Percentiles rank a stretch among this genome's conserved stretches.
phyloP scores from a whole-genome alignment of 2,113 vertebrate species.

The Felis chaus region DNA sequence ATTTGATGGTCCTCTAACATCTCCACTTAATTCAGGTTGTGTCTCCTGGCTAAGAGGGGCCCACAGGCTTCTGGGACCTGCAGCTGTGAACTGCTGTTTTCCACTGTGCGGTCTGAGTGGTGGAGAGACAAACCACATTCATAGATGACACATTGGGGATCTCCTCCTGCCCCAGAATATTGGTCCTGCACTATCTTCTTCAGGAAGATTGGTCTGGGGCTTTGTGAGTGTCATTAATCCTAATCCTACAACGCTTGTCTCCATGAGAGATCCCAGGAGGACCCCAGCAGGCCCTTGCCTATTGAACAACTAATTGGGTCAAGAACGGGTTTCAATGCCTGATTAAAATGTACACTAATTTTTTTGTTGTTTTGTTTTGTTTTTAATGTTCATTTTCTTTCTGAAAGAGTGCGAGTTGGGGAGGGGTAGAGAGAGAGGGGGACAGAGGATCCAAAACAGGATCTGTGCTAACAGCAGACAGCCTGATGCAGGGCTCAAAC shows the following conservation, averaged over 20 bases:
- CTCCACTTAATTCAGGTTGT: background rate
- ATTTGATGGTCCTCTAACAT: background rate
- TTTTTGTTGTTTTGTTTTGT: background rate
- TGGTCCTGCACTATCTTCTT: background rate
- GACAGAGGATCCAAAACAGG: no score
- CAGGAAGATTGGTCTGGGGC: background rate
- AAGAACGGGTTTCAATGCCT: background rate
- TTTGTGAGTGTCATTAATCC: background rate
- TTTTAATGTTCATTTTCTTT: no score
- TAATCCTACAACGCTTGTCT: no score
- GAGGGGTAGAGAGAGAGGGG: no score
- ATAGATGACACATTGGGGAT: no score
- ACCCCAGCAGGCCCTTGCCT: background rate
- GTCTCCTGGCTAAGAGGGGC: background rate
- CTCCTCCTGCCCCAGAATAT: background rate
- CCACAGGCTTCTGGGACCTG: background rate
- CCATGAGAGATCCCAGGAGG: background rate
- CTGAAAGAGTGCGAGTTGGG: no score
- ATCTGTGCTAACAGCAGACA: no score
- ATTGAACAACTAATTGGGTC: background rate
- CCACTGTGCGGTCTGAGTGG: background rate
- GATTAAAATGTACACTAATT: background rate
- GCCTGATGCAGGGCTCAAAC: no score
- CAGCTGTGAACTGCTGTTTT: background rate
- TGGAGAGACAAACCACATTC: background rate